Evolutionary conservation across 2,797 vertebrate species (phyloP), one percentile per base, ranked within the genome.

Genomic region (Coendou prehensilis): DNA sequence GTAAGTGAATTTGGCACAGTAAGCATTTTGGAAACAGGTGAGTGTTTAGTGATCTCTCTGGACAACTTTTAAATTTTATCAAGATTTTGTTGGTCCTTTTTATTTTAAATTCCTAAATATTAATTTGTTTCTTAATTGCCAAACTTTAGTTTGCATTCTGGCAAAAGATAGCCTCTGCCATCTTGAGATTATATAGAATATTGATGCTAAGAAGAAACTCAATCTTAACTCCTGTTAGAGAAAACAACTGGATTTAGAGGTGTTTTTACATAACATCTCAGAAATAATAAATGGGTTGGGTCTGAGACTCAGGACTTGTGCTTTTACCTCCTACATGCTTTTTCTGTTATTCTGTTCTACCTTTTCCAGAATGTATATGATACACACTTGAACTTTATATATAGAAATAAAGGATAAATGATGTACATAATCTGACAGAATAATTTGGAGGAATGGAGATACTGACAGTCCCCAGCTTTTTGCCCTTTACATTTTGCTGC

Each of bases 391-490:
- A 89, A 93, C 89, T 91, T 93, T 82, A 94, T 73, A 71, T 97
- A 50, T 95, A 94, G 87, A 96, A 95, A 63, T 93, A 89, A 94
- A 94, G 84, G 57, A 85, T 94, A 96, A 91, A 54, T 69, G 80
- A 89, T 94, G 69, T 87, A 33, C 61, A 87, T 89, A 93, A 89
- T 92, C 91, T 96, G 94, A 91, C 64, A 87, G 71, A 79, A 81
- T 97, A 64, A 93, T 96, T 76, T 95, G 73, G 80, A 95, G 86
- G 91, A 83, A 61, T 84, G 59, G 78, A 97, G 88, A 92, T 71
- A 52, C 56, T 89, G 73, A 89, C 76, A 94, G 83, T 89, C 47
- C 26, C 52, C 80, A 73, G 69, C 41, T 92, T 95, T 96, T 71
- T 96, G 69, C 87, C 82, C 80, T 94, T 96, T 83, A 75, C 52